phyloP scores from a whole-genome alignment of 2,113 vertebrate genomes.

The Toxotes chatareus region DNA sequence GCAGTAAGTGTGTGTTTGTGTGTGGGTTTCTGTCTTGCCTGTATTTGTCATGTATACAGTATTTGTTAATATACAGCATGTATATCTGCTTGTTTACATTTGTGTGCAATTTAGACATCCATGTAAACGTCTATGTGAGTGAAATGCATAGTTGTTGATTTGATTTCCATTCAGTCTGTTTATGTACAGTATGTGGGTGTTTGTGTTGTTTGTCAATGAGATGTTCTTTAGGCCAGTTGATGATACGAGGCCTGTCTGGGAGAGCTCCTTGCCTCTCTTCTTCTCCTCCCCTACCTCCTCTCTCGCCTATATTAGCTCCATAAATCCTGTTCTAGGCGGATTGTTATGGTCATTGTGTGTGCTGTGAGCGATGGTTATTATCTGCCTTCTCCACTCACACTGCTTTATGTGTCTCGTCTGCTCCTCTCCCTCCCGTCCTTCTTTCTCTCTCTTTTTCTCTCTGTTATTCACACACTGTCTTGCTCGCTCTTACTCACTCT shows the following conservation, averaged over 20 bases:
- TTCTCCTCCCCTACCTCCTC: conserved; percentile 53
- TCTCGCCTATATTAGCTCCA: conserved; percentile 80
- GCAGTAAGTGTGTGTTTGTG: too few relatives aligned
- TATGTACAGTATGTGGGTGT: conserved; percentile 9
- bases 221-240: conserved; percentile 65
- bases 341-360: conserved; percentile 87
- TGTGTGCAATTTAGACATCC: background rate
- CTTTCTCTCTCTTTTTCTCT: conserved; percentile 34
- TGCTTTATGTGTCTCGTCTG: conserved; percentile 81
- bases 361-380: conserved; percentile 87
- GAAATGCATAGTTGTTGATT: conserved; percentile 23
- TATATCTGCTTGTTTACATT: background rate
- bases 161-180: conserved; percentile 4
- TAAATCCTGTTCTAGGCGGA: conserved; percentile 83
- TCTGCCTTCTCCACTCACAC: conserved; percentile 75
- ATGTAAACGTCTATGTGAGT: conserved; percentile 5
- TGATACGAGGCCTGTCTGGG: conserved; percentile 59
- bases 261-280: conserved; percentile 53
- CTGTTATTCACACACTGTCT: conserved; percentile 35
- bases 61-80: background rate
- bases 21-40: background rate
- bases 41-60: background rate
- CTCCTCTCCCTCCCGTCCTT: conserved; percentile 37
- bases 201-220: conserved; percentile 53
- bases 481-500: conserved; percentile 27